Percentiles rank a stretch among this genome's conserved stretches.
Conservation (phyloP, 2,113 vertebrate species). For the Columbina picui region DNA sequence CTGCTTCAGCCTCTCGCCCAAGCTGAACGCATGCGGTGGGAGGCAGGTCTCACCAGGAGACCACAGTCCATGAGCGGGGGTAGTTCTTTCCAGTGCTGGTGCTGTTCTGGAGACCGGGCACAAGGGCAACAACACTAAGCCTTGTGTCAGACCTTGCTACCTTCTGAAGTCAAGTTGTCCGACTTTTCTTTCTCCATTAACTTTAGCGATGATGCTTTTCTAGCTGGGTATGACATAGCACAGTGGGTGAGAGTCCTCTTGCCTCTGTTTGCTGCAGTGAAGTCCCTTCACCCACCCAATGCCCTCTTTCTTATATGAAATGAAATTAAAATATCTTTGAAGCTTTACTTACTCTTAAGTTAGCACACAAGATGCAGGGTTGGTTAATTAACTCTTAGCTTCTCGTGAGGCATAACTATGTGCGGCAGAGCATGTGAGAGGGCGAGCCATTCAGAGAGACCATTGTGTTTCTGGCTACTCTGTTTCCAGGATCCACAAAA, state of each 20-base stretch:
- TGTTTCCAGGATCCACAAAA: neutral
- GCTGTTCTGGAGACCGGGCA: neutral
- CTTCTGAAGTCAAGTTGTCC: neutral
- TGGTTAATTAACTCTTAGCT: neutral
- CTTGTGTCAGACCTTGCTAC: neutral
- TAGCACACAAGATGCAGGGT: neutral
- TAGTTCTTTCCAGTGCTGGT: neutral
- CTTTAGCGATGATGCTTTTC: neutral
- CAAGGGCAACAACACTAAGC: neutral
- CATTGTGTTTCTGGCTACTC: neutral
- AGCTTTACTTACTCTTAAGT: neutral
- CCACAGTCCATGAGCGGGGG: fast-evolving
- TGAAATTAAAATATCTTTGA: neutral
- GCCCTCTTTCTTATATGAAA: neutral
- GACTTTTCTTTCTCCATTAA: neutral
- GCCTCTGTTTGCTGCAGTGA: neutral
- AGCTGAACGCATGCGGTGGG: neutral
- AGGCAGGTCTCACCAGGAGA: neutral
- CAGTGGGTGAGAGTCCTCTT: neutral
- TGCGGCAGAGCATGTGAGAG: neutral
- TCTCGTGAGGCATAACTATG: neutral
- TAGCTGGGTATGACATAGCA: neutral
- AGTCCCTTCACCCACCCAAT: too few species aligned
- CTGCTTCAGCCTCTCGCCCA: fast-evolving
- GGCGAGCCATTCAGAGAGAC: neutral